A percentile compares a stretch with the other conserved stretches of the same genome.
Evolutionary conservation across 2,797 vertebrate species (phyloP).

Genomic region (Gadopsis bispinosus): DNA sequence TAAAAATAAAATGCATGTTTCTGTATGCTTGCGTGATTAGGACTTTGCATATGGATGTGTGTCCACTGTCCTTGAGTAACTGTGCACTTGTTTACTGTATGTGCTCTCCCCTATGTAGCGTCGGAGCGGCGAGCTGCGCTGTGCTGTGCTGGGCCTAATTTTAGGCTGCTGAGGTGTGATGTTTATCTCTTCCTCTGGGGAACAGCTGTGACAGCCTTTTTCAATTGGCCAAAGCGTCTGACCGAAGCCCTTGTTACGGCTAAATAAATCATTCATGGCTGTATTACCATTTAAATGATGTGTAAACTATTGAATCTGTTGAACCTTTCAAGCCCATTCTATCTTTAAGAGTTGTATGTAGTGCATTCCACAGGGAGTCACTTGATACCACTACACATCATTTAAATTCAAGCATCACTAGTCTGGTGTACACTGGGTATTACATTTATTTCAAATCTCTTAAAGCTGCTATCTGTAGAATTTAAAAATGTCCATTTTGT

Average conservation of each 20-base stretch:
- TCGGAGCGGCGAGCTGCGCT: constrained; percentile 39
- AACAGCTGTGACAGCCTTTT: constrained; percentile 55
- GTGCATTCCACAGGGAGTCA: neutral
- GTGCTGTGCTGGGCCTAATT: constrained; percentile 62
- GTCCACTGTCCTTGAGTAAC: constrained; percentile 37
- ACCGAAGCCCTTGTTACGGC: constrained; percentile 33
- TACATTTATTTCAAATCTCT: neutral
- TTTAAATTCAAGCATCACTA: constrained; percentile 7
- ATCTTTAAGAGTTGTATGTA: constrained; percentile 13
- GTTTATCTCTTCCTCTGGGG: constrained; percentile 67
- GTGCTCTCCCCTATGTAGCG: constrained; percentile 30
- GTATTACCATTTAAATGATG: neutral
- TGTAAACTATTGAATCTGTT: neutral
- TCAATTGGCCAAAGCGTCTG: constrained; percentile 40
- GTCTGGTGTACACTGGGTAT: neutral
- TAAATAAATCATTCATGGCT: constrained; percentile 25
- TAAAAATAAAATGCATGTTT: neutral
- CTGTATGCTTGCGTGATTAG: neutral
- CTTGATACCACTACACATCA: constrained; percentile 11
- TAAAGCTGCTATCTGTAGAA: neutral
- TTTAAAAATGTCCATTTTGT: neutral
- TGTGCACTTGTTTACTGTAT: constrained; percentile 35
- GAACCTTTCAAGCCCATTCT: constrained; percentile 3
- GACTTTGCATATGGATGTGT: constrained; percentile 7
- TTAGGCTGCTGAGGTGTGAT: constrained; percentile 76